These are phyloP conservation scores for Watsonalla binaria DNA, from an alignment of 2,888 invertebrate species.

Conservation along the genomic window DNA sequence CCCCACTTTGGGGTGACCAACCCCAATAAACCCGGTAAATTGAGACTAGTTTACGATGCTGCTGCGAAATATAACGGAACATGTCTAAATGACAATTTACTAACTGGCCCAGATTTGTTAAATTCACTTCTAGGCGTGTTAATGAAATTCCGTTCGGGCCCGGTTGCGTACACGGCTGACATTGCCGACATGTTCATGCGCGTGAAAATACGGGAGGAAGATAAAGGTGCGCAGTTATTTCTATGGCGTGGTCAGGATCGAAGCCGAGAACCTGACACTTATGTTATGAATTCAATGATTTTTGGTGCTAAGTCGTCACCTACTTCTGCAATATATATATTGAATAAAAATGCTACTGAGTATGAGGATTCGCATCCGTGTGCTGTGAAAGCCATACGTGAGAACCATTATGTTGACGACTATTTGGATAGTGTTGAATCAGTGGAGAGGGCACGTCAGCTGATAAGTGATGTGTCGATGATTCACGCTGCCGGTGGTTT, in stretches of 20 bases:
- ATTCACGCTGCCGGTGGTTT: slow-evolving; percentile 15
- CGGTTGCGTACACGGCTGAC: slow-evolving; percentile 19
- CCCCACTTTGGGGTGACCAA: slow-evolving; percentile 23
- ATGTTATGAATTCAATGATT: slow-evolving; percentile 26
- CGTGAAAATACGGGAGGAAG: slow-evolving; percentile 20
- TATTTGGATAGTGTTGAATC: slow-evolving; percentile 23
- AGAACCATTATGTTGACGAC: slow-evolving; percentile 28
- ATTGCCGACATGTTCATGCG: slow-evolving; percentile 25
- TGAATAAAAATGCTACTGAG: slow-evolving; percentile 8
- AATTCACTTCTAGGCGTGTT: slow-evolving; percentile 31
- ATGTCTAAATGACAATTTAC: slow-evolving; percentile 28
- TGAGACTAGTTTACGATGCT: slow-evolving; percentile 35
- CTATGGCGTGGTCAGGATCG: slow-evolving; percentile 20
- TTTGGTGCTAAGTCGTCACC: slow-evolving; percentile 8
- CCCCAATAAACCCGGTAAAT: slow-evolving; percentile 19
- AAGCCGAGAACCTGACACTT: slow-evolving; percentile 7
- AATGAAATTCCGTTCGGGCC: slow-evolving; percentile 31
- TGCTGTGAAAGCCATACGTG: slow-evolving; percentile 16
- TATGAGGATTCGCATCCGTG: slow-evolving; percentile 2
- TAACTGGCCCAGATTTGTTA: slow-evolving; percentile 36
- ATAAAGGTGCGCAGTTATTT: slow-evolving; percentile 28
- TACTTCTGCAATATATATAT: slow-evolving; percentile 7
- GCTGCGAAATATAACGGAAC: slow-evolving; percentile 23
- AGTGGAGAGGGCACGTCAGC: slow-evolving; percentile 10
- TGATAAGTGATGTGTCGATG: slow-evolving; percentile 4